A percentile compares a stretch with the other conserved stretches of the same genome.
phyloP scores from a whole-genome alignment of 2,797 vertebrate genomes.

The Crocidura indochinensis region DNA sequence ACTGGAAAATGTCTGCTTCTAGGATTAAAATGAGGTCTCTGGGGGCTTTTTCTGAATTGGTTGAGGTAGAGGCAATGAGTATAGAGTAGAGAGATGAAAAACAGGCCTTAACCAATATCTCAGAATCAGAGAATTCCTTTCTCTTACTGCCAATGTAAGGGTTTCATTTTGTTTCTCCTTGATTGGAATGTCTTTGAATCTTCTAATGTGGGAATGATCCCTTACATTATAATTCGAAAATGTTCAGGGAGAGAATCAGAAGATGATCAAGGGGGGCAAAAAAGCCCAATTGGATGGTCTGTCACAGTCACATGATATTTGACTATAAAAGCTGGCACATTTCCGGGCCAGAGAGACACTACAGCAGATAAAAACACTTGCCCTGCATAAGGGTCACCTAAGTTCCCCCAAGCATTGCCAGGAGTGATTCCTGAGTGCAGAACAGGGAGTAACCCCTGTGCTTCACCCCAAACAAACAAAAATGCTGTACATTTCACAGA shows the following conservation, averaged over 20 bases:
- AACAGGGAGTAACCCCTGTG: too few relatives aligned
- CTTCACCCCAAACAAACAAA: too few relatives aligned
- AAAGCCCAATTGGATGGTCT: background rate
- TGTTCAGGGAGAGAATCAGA: background rate
- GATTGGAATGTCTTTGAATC: conserved; percentile 16
- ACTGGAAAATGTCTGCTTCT: background rate
- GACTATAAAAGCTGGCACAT: background rate
- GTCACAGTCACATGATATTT: background rate
- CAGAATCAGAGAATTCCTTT: background rate
- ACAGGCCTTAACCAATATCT: background rate
- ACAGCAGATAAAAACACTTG: too few relatives aligned
- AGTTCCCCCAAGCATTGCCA: too few relatives aligned
- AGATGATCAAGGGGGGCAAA: background rate
- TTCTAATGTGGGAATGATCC: conserved; percentile 4
- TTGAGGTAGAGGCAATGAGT: background rate
- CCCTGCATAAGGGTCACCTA: too few relatives aligned
- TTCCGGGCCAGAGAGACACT: too few relatives aligned
- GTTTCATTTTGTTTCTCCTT: conserved; percentile 33
- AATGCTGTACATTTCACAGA: background rate
- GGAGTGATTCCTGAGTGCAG: too few relatives aligned
- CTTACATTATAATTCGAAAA: conserved; percentile 9
- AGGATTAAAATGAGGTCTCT: background rate
- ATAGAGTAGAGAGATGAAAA: background rate
- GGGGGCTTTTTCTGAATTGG: background rate
- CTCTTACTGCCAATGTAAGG: background rate